Base-by-base conservation (phyloP, 2,797 vertebrate species). In the Synaphobranchus kaupii region DNA sequence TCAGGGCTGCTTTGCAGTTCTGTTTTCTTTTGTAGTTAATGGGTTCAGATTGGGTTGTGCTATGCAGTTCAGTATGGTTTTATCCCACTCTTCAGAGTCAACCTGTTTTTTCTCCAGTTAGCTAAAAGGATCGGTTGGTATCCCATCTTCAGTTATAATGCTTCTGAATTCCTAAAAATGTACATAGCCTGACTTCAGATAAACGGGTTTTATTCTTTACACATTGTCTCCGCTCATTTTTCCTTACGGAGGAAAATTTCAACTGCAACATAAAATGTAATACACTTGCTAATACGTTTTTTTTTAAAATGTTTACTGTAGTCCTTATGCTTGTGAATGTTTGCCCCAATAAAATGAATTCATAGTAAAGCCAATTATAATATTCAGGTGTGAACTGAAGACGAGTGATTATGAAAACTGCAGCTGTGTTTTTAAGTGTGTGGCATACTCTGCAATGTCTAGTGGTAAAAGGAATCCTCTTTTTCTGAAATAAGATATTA, bases 401-500 rank as follows among this genome's bases (percentile, higher is more conserved):
- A 31, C 28, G 34, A 73, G 47, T 50, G 50, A 82, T 52, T 31
- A 50, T 82, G 80, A 25, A 82, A 56, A 39, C 47, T 10, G 47
- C 22, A 48, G 82, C 31, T 56, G 28, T 56, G 34, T 44, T 22
- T 78, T 78, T 71, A 34, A 15, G 68, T 1, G 44, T 52, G 48
- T 25, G 28, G 80, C 22, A 83, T 56, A 31, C 52, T 31, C 28
- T 12, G 25, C 22, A 34, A 54, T 54, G 50, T 83, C 82, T 54
- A 31, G 50, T 58, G 25, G 66, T 71, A 52, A 81, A 66, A 47
- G 47, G 82, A 15, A 87, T 83, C 80, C 63, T 22, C 28, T 58
- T 50, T 50, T 63, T 83, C 52, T 39, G 68, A 68, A 39, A n/a
- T 63, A 28, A 68, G 60, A 47, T 28, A 1, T 71, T 31, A 78